Evolutionary conservation across 64 coral and sea anemone species (phyloP), one percentile per base, ranked within the genome.

Genomic region (Montipora efflorescens): DNA sequence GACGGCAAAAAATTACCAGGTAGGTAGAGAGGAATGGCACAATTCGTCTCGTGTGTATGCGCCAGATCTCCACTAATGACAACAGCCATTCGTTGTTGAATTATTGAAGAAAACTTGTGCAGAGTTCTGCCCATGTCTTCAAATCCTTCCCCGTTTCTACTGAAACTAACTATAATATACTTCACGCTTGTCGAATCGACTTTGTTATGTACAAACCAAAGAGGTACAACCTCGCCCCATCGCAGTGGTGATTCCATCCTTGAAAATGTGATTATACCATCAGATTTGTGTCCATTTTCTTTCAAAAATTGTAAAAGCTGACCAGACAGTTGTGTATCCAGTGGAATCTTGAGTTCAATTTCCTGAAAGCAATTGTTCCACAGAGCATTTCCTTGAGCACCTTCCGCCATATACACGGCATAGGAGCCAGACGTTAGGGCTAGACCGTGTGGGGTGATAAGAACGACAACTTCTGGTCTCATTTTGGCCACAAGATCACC

Each of bases 321-420:
- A 74, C 7, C 50, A 8, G 95, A 89, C 3, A 96, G 19, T 47
- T 90, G 19, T 10, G 23, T 74, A 18, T 96, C 91, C 4, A 93
- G 79, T 2, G 74, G 22, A 86, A 96, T 25, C 15, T 67, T 79
- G 47, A 96, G 47, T 10, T 69, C 61, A 12, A 96, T 86, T 23
- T 96, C 95, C 15, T 87, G 80, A 92, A 92, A 96, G 18, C 81
- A 74, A 77, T 86, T 91, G 68, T 96, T 96, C 95, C 95, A 96
- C 84, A 96, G 91, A 43, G 95, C 95, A 69, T 84, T 93, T 28
- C 95, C 95, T 14, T 62, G 18, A 3, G 95, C 91, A n/a, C 57
- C 64, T 0, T 59, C 78, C 36, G 91, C 79, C 80, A 93, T 61
- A 66, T 96, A 96, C 20, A 96, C 81, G 44, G 64, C 81, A 73